These are phyloP conservation scores for Meteorus colon DNA, from an alignment of 2,888 invertebrate genomes.

Conservation along the genomic window DNA sequence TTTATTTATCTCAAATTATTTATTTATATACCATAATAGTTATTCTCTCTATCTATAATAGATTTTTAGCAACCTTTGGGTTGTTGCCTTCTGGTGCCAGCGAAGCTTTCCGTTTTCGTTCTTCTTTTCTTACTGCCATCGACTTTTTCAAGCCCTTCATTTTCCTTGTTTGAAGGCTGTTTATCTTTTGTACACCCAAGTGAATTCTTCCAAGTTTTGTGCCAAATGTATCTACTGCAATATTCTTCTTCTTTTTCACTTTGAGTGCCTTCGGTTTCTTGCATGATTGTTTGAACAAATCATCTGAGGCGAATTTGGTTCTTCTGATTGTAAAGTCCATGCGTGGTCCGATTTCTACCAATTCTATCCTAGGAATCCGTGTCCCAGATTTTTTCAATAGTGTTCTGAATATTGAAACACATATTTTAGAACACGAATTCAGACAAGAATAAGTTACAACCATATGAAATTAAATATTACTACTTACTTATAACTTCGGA, in stretches of 20 bases:
- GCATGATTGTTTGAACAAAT: constrained; percentile 88
- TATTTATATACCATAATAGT: constrained; percentile 30
- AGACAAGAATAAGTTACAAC: no score
- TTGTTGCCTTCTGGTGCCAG: constrained; percentile 60
- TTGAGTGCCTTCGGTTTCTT: constrained; percentile 86
- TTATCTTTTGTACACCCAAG: constrained; percentile 90
- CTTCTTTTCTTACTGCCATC: constrained; percentile 79
- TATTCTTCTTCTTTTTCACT: constrained; percentile 91
- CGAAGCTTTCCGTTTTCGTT: constrained; percentile 74
- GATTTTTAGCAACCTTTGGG: constrained; percentile 54
- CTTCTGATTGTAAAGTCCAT: constrained; percentile 90
- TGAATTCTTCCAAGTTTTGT: constrained; percentile 94
- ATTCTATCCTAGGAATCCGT: constrained; percentile 90
- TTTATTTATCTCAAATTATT: no score
- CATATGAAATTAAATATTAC: constrained; percentile 6
- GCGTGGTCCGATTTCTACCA: constrained; percentile 95
- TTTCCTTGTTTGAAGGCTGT: constrained; percentile 90
- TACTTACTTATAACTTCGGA: constrained; percentile 81
- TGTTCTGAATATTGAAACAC: constrained; percentile 78
- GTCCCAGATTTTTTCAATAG: constrained; percentile 92
- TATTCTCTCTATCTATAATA: no score
- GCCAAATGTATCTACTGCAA: constrained; percentile 90
- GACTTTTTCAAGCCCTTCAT: constrained; percentile 91
- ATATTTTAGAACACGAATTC: background rate
- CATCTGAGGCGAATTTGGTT: constrained; percentile 91